Evolutionary conservation across 2,888 invertebrate genomes (phyloP), one percentile per base, ranked within the genome.

Genomic region (Acronicta psi): DNA sequence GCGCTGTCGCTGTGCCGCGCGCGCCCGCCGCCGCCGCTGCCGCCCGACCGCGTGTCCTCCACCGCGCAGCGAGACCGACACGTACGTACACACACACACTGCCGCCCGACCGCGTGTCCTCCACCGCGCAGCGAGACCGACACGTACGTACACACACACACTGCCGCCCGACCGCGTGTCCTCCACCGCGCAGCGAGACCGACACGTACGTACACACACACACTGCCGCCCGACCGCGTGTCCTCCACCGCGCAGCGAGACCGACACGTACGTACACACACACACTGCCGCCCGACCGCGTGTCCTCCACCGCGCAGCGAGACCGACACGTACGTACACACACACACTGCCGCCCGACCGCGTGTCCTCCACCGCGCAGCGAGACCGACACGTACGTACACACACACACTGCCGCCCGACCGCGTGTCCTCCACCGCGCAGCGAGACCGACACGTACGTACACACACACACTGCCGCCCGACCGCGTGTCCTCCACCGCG

Each of bases 1-100:
- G 95, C 95, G 75, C 94, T 96, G 50, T 95, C 96, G 13, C 84
- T 96, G 65, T 96, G 96, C 74, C 94, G 94, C 74, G 63, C 87
- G 55, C 82, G 83, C 60, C 79, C 87, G 43, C 77, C 90, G 83
- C 84, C 95, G 82, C 85, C 91, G 80, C 82, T 88, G 79, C 77
- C 85, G 64, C 93, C 91, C 53, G 91, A 91, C 17, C 84, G 91
- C 45, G 90, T 91, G 36, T 89, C 91, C 52, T 88, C 90, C 70
- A 91, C 93, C 7, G 91, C 91, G 67, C 83, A 82, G 57, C 76
- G 90, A 7, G 82, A 80, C 77, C 62, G 75, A 11, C 77, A 79
- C 59, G 81, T 81, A 34, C 5, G 34, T n/a, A 34, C 34, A n/a
- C 34, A 34, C n/a, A 13, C 10, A 31, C 18, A 11, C 82, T 88